A percentile compares a stretch with the other conserved stretches of the same genome.
Conservation (phyloP, 2,113 vertebrate genomes). For the Rhinoderma darwinii region DNA sequence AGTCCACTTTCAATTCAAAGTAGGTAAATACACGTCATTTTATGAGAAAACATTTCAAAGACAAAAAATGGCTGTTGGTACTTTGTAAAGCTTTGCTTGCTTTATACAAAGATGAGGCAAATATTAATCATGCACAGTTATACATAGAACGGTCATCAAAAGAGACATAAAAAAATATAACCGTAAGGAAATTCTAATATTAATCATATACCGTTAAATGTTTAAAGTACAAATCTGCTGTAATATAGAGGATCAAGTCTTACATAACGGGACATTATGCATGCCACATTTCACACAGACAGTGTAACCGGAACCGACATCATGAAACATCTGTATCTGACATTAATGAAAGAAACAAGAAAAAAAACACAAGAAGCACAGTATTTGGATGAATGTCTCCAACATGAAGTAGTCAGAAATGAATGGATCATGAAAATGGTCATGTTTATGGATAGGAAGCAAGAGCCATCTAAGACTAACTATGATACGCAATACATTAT, state of each 20-base stretch:
- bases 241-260: background rate
- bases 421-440: background rate
- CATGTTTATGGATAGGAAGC: background rate
- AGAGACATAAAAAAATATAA: background rate
- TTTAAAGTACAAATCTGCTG: background rate
- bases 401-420: background rate
- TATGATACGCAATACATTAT: background rate
- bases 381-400: slow-evolving; percentile 34
- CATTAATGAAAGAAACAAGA: background rate
- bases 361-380: background rate
- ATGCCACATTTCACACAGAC: slow-evolving; percentile 26
- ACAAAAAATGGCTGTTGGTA: background rate
- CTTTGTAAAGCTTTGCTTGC: background rate
- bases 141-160: background rate
- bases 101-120: slow-evolving; percentile 2
- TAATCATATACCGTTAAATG: too few species aligned
- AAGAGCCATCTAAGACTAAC: background rate
- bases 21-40: background rate
- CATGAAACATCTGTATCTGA: background rate
- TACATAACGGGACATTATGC: background rate
- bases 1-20: background rate
- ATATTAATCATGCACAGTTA: slow-evolving; percentile 19
- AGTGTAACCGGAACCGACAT: background rate
- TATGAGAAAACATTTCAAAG: background rate
- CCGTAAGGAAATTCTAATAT: background rate